Conservation (phyloP, 2,888 invertebrate species). For the Diabrotica balteata region DNA sequence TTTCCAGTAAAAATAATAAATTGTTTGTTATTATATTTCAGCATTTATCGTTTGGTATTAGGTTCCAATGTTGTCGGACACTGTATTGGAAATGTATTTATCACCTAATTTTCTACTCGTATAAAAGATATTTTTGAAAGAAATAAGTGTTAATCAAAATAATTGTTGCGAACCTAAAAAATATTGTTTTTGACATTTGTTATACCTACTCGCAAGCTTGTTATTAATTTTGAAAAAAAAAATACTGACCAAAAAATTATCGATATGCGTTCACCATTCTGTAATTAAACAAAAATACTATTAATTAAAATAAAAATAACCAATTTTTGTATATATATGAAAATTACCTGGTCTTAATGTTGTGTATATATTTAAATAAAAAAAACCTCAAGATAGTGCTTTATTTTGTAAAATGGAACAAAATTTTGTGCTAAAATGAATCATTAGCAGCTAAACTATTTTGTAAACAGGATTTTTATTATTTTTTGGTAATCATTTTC, state of each 20-base stretch:
- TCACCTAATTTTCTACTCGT: too few species aligned
- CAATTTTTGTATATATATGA: constrained; percentile 26
- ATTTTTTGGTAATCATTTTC: constrained; percentile 1
- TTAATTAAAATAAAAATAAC: constrained; percentile 25
- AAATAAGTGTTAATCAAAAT: too few species aligned
- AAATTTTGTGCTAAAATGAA: constrained; percentile 29
- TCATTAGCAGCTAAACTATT: constrained; percentile 34
- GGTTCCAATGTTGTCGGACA: too few species aligned
- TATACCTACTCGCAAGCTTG: background rate
- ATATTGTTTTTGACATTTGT: too few species aligned
- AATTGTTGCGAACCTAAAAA: too few species aligned
- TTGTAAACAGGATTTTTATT: constrained; percentile 30
- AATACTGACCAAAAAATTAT: background rate
- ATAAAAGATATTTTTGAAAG: too few species aligned
- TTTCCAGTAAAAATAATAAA: too few species aligned
- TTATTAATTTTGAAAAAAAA: background rate
- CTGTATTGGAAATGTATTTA: too few species aligned
- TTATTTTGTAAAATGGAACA: constrained; percentile 36
- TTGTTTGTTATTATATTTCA: too few species aligned
- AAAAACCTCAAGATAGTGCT: constrained; percentile 37
- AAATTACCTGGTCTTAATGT: constrained; percentile 38
- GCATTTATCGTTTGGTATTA: too few species aligned
- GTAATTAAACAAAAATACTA: constrained; percentile 16
- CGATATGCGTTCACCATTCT: background rate
- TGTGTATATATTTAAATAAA: constrained; percentile 39